These are phyloP conservation scores for Pachyuromys duprasi DNA, from an alignment of 2,797 vertebrate genomes.

Conservation along the genomic window DNA sequence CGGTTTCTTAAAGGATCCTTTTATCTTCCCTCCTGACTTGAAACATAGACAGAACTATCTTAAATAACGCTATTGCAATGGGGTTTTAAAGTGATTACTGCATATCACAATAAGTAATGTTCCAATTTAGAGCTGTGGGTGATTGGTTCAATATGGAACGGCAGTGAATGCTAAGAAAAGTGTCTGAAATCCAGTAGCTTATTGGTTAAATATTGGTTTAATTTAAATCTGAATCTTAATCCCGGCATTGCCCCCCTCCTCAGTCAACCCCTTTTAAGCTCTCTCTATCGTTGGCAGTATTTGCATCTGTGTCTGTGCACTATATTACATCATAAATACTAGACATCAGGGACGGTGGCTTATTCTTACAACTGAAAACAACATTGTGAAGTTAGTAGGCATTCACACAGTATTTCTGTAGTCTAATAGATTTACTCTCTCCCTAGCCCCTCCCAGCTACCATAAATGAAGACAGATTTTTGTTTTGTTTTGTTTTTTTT, in stretches of 20 bases:
- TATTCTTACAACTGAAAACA: constrained; percentile 30
- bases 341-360: constrained; percentile 24
- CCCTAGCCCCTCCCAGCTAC: not conserved
- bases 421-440: constrained; percentile 25
- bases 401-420: not conserved
- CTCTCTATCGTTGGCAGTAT: constrained; percentile 1
- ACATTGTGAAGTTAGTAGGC: not conserved
- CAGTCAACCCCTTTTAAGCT: not conserved
- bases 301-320: constrained; percentile 36
- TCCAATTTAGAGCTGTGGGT: constrained; percentile 64
- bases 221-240: constrained; percentile 75
- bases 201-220: constrained; percentile 74
- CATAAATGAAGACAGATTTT: constrained; percentile 22
- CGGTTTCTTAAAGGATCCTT: not conserved
- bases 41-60: constrained; percentile 56
- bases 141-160: constrained; percentile 57
- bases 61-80: constrained; percentile 63
- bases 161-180: constrained; percentile 63
- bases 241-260: not conserved
- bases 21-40: constrained; percentile 61
- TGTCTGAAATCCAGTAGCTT: constrained; percentile 65
- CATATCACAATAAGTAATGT: constrained; percentile 72
- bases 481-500: too few species aligned
- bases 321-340: constrained; percentile 58
- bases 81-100: constrained; percentile 64